A percentile compares a stretch with the other conserved stretches of the same genome.
Evolutionary conservation across 2,888 invertebrate species (phyloP).

Genomic region (Plebejus anna): DNA sequence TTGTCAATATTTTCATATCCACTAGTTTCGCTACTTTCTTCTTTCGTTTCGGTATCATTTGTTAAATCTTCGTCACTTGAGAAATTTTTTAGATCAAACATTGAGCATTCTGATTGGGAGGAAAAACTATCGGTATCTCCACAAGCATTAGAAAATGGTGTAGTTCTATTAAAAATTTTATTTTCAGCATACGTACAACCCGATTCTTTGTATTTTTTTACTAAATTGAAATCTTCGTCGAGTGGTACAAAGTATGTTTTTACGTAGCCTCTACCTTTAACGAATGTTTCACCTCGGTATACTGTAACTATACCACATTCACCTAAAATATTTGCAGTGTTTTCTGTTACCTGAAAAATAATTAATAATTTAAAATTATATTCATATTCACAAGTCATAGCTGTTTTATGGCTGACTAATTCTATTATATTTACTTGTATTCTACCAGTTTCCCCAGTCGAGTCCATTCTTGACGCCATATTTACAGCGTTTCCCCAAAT

Average conservation of each 20-base stretch:
- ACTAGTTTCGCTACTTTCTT: conserved; percentile 31
- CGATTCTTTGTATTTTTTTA: conserved; percentile 59
- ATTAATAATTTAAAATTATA: conserved; percentile 25
- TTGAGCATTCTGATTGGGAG: conserved; percentile 43
- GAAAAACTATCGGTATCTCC: conserved; percentile 40
- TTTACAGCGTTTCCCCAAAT: conserved; percentile 99
- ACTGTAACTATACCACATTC: conserved; percentile 85
- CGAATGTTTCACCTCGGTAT: conserved; percentile 84
- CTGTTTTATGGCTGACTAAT: no score
- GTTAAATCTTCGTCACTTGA: conserved; percentile 35
- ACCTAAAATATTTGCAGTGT: conserved; percentile 84
- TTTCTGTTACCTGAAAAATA: conserved; percentile 81
- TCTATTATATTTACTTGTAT: conserved; percentile 81
- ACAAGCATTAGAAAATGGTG: not conserved
- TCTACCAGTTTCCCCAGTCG: conserved; percentile 88
- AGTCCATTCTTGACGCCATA: conserved; percentile 97
- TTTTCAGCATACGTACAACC: conserved; percentile 33
- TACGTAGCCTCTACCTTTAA: conserved; percentile 85
- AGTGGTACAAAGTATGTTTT: conserved; percentile 87
- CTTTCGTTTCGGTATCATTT: conserved; percentile 25
- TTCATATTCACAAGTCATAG: not conserved
- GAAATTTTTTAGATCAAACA: conserved; percentile 45
- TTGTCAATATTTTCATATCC: conserved; percentile 32
- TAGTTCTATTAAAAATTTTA: not conserved
- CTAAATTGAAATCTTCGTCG: conserved; percentile 79